A percentile compares a stretch with the other conserved stretches of the same genome.
phyloP scores from a whole-genome alignment of 1,140 invertebrate species.

The Sminthurides bifidus region DNA sequence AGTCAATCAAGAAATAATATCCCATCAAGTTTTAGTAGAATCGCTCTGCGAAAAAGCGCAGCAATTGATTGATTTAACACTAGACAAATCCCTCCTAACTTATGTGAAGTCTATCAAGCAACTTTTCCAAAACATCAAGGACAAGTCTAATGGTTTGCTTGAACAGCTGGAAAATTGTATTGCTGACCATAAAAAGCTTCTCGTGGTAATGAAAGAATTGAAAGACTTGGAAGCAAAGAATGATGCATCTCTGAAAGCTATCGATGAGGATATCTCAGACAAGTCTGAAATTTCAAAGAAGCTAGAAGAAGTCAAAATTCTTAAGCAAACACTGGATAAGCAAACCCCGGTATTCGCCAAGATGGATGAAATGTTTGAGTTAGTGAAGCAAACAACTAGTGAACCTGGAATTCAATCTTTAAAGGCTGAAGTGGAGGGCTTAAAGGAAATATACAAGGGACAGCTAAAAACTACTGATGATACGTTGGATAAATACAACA shows the following conservation, averaged over 20 bases:
- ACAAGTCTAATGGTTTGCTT: conserved; percentile 49
- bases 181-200: conserved; percentile 68
- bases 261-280: conserved; percentile 66
- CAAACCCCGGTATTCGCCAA: conserved; percentile 58
- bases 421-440: conserved; percentile 8
- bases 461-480: neutral
- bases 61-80: conserved; percentile 73
- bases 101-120: conserved; percentile 80
- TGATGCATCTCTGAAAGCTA: conserved; percentile 59
- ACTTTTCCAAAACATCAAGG: conserved; percentile 52
- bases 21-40: conserved; percentile 77
- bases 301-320: conserved; percentile 51
- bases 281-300: conserved; percentile 62
- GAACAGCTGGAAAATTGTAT: conserved; percentile 74
- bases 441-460: neutral
- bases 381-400: conserved; percentile 69
- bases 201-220: conserved; percentile 55
- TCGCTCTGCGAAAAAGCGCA: conserved; percentile 84
- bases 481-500: conserved; percentile 44
- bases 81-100: conserved; percentile 69
- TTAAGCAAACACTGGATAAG: conserved; percentile 56
- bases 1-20: conserved; percentile 88
- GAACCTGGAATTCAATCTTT: conserved; percentile 34
- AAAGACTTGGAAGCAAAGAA: conserved; percentile 67
- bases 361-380: conserved; percentile 51